These are phyloP conservation scores for Boulengeromyrus knoepffleri DNA, from an alignment of 2,113 vertebrate genomes.

Conservation along the genomic window DNA sequence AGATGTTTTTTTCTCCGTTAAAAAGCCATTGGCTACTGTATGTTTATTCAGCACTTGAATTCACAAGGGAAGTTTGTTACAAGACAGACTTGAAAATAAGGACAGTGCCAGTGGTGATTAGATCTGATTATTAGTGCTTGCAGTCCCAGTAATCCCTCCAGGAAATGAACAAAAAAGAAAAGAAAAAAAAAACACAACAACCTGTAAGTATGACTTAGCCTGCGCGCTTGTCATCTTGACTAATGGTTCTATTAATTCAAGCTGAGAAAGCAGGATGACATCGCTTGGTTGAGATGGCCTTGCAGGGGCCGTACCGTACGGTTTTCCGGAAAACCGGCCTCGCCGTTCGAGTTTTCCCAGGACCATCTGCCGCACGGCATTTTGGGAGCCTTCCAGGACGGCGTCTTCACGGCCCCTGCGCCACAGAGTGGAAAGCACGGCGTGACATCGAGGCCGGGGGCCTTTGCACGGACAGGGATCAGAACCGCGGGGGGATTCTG, in stretches of 20 bases:
- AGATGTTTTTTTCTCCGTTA: neutral
- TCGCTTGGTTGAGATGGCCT: slow-evolving; percentile 19
- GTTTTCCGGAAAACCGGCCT: slow-evolving; percentile 15
- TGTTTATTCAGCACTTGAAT: neutral
- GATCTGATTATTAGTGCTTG: slow-evolving; percentile 6
- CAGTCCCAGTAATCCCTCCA: slow-evolving; percentile 35
- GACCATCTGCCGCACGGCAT: slow-evolving; percentile 21
- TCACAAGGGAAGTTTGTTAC: neutral
- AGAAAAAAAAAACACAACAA: slow-evolving; percentile 23
- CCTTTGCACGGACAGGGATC: neutral
- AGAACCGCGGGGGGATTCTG: neutral
- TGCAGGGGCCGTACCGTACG: slow-evolving; percentile 18
- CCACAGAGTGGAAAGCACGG: neutral
- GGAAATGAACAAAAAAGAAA: slow-evolving; percentile 29
- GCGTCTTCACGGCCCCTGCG: neutral
- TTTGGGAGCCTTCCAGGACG: slow-evolving; percentile 20
- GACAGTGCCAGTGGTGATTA: neutral
- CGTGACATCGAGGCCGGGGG: neutral
- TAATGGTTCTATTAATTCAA: slow-evolving; percentile 51
- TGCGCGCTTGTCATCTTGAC: slow-evolving; percentile 46
- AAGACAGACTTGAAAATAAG: neutral
- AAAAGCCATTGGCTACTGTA: neutral
- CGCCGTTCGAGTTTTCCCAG: slow-evolving; percentile 18
- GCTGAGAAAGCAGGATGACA: slow-evolving; percentile 27
- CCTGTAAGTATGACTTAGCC: slow-evolving; percentile 24